These are phyloP conservation scores for Selenia dentaria DNA, from an alignment of 2,888 invertebrate genomes.

Conservation along the genomic window DNA sequence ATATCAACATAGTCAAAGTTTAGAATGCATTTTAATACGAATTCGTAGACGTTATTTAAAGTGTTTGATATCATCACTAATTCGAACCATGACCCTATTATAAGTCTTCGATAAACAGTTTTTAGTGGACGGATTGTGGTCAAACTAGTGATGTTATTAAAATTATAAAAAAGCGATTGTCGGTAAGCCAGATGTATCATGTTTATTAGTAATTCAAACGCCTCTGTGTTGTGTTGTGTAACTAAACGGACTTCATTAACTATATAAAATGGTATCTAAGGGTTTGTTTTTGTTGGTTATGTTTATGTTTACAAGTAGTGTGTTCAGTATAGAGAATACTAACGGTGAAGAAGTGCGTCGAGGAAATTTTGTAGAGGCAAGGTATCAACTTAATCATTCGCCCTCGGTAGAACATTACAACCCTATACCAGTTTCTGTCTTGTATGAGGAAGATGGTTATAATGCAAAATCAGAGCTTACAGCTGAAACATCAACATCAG, in stretches of 20 bases:
- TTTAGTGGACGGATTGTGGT: slow-evolving; percentile 45
- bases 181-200: slow-evolving; percentile 53
- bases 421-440: slow-evolving; percentile 36
- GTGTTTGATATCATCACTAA: slow-evolving; percentile 51
- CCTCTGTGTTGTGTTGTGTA: slow-evolving; percentile 53
- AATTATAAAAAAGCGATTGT: slow-evolving; percentile 47
- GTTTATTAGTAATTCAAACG: slow-evolving; percentile 61
- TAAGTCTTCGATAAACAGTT: slow-evolving; percentile 31
- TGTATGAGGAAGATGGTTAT: slow-evolving; percentile 25
- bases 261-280: slow-evolving; percentile 13
- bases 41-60: no score
- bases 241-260: slow-evolving; percentile 9
- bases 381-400: slow-evolving; percentile 48
- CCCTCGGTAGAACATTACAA: slow-evolving; percentile 43
- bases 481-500: background rate
- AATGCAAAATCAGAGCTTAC: slow-evolving; percentile 10
- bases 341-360: slow-evolving; percentile 13
- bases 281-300: slow-evolving; percentile 33
- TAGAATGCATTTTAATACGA: no score
- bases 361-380: slow-evolving; percentile 11
- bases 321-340: slow-evolving; percentile 25
- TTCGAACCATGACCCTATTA: slow-evolving; percentile 34
- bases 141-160: slow-evolving; percentile 64
- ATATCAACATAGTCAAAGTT: slow-evolving; percentile 2
- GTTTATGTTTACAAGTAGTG: slow-evolving; percentile 26